Evolutionary conservation across 2,797 vertebrate genomes (phyloP).

Genomic region (Eutrigla gurnardus): DNA sequence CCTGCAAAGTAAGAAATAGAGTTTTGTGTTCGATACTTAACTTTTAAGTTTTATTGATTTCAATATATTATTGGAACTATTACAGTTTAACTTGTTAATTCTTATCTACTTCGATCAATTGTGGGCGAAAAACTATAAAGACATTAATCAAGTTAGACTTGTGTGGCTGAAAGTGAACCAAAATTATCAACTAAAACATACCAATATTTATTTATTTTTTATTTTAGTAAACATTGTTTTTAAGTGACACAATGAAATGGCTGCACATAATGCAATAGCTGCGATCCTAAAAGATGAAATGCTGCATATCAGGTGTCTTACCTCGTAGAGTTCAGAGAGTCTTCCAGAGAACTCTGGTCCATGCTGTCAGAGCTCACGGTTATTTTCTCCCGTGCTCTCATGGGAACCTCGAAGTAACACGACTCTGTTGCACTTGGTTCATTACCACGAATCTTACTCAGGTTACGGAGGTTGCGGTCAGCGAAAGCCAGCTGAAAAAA

Average conservation of each 20-base stretch:
- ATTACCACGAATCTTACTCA: conserved; percentile 68
- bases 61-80: neutral
- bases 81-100: neutral
- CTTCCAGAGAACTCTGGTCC: conserved; percentile 86
- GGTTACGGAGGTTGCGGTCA: conserved; percentile 83
- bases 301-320: conserved; percentile 54
- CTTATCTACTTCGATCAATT: neutral
- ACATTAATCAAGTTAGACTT: neutral
- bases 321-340: conserved; percentile 84
- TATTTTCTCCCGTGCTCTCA: conserved; percentile 37
- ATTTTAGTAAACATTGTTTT: no score
- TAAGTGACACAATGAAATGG: neutral
- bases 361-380: conserved; percentile 88
- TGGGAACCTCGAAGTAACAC: conserved; percentile 36
- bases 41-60: neutral
- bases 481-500: conserved; percentile 65
- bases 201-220: no score
- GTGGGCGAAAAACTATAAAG: neutral
- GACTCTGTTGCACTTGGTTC: conserved; percentile 15
- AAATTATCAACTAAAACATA: neutral
- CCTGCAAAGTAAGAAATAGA: conserved; percentile 61
- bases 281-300: neutral
- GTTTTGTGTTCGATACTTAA: neutral
- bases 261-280: neutral
- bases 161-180: neutral